A percentile compares a stretch with the other conserved stretches of the same genome.
These are phyloP conservation scores for Horisme vitalbata DNA, from an alignment of 2,888 invertebrate species.

Conservation along the genomic window DNA sequence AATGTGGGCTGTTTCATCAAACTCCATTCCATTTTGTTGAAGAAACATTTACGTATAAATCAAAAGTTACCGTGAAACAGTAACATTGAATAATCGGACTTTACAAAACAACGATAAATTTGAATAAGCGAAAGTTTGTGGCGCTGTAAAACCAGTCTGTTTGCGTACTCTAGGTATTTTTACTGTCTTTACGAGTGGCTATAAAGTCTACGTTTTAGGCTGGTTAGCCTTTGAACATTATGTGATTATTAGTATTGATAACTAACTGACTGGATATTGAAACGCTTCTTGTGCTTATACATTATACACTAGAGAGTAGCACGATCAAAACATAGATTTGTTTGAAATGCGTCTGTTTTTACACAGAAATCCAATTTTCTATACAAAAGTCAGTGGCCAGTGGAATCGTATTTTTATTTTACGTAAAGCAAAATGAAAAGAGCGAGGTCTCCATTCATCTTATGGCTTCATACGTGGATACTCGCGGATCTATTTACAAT, in stretches of 20 bases:
- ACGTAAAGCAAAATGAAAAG: no score
- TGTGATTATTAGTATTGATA: not conserved
- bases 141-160: conserved; percentile 29
- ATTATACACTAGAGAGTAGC: no score
- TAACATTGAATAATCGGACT: conserved; percentile 43
- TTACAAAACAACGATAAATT: conserved; percentile 42
- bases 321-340: no score
- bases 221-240: not conserved
- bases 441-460: no score
- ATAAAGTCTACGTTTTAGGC: conserved; percentile 12
- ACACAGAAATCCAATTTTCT: no score
- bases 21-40: conserved; percentile 22
- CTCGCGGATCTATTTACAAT: no score
- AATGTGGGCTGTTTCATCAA: conserved; percentile 5
- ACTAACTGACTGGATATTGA: no score
- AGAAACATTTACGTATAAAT: conserved; percentile 28
- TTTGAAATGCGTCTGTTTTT: no score
- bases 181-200: conserved; percentile 10
- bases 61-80: conserved; percentile 27
- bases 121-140: conserved; percentile 52
- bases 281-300: no score
- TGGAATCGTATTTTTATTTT: no score
- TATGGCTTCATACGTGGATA: no score
- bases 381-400: no score
- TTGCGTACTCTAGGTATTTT: conserved; percentile 20